phyloP scores from a whole-genome alignment of 2,797 vertebrate genomes.

The Threskiornis aethiopicus region DNA sequence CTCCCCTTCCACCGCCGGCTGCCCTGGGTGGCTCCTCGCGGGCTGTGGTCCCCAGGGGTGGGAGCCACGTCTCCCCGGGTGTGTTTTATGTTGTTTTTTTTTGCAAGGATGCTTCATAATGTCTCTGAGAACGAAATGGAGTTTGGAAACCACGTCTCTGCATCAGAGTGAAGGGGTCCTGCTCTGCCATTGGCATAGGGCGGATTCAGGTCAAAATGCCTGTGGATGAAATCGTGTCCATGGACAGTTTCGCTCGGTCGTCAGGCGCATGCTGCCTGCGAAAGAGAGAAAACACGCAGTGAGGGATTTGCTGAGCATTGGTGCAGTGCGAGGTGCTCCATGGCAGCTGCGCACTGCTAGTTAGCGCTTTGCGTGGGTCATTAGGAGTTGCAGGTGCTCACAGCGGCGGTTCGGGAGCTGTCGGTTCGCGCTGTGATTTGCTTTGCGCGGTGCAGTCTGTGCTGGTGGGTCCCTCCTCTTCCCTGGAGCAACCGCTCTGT shows the following conservation, averaged over 20 bases:
- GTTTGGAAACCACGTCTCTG: background rate
- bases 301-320: background rate
- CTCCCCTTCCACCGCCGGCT: background rate
- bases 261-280: fast-evolving
- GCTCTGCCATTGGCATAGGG: background rate
- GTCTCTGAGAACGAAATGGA: background rate
- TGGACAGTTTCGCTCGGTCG: fast-evolving
- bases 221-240: background rate
- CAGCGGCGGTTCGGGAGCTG: fast-evolving
- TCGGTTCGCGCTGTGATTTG: fast-evolving
- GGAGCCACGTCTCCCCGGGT: background rate
- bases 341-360: fast-evolving
- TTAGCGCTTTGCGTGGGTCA: fast-evolving
- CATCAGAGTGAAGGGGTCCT: too few relatives aligned
- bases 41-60: background rate
- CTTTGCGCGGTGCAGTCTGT: background rate
- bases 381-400: background rate
- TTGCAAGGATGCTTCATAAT: background rate
- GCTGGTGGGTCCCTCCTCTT: background rate
- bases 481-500: fast-evolving
- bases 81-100: fast-evolving
- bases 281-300: background rate
- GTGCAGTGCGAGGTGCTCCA: fast-evolving
- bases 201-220: background rate
- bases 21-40: background rate